Percentiles rank a stretch among this genome's conserved stretches.
Conservation (phyloP, 2,113 vertebrate species). For the Delphinus delphis region DNA sequence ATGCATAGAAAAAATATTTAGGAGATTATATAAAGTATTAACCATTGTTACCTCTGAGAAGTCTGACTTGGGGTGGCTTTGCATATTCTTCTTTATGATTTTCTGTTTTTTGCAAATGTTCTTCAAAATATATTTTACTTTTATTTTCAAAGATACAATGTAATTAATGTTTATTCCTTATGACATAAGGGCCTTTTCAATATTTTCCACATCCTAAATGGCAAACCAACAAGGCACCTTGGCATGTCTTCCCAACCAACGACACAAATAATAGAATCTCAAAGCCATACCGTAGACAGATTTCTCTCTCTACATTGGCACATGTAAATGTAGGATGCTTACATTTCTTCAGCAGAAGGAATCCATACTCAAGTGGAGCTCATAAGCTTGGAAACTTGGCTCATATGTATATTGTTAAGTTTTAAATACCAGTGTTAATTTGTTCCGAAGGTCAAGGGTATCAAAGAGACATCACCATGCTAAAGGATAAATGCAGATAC, state of each 20-base stretch:
- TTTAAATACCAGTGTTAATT: neutral
- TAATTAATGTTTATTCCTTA: neutral
- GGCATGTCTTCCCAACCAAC: neutral
- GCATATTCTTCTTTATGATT: neutral
- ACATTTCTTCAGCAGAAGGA: neutral
- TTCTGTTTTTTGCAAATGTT: neutral
- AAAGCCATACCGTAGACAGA: neutral
- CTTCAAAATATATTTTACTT: slow-evolving; percentile 27
- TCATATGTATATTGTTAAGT: neutral
- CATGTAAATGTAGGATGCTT: neutral
- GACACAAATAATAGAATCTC: neutral
- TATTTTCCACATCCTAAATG: neutral
- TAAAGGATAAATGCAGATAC: neutral
- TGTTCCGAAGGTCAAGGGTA: neutral
- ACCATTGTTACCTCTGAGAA: neutral
- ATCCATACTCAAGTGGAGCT: neutral
- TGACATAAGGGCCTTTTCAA: neutral
- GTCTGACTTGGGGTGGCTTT: neutral
- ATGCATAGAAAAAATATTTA: neutral
- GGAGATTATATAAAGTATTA: neutral
- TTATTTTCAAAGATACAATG: slow-evolving; percentile 13
- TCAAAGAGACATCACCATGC: neutral
- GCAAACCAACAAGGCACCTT: neutral
- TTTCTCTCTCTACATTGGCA: neutral
- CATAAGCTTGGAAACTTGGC: neutral